phyloP scores from a whole-genome alignment of 2,113 vertebrate genomes.

The Atlantisia rogersi region DNA sequence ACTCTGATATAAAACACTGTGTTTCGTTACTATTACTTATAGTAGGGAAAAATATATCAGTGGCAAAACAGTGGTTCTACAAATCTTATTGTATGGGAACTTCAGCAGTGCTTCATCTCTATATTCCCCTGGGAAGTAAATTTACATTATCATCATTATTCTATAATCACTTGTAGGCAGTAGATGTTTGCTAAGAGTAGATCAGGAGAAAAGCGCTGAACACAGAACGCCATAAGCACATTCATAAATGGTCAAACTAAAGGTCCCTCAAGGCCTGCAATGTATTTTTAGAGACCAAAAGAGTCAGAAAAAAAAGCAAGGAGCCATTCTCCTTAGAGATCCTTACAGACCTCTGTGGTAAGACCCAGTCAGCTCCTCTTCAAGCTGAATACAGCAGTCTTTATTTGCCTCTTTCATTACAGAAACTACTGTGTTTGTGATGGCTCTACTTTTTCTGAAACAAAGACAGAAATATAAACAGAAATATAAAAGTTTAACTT shows the following conservation, averaged over 20 bases:
- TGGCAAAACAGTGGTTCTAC: background rate
- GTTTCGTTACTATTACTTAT: background rate
- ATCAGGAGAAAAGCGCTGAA: background rate
- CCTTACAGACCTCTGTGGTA: background rate
- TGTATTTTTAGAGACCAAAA: background rate
- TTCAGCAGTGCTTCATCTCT: background rate
- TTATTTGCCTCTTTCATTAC: background rate
- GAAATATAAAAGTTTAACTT: too few relatives aligned
- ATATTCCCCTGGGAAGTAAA: background rate
- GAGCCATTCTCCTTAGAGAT: background rate
- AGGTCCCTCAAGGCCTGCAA: background rate
- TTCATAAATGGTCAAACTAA: background rate
- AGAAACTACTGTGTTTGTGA: background rate
- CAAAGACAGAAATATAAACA: background rate
- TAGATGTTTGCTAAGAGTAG: background rate
- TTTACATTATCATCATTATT: background rate
- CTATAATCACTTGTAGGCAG: background rate
- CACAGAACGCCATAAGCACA: background rate
- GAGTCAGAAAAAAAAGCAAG: background rate
- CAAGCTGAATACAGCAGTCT: background rate
- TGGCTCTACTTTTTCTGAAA: background rate
- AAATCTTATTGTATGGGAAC: background rate
- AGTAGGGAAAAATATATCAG: background rate
- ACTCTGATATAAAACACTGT: background rate
- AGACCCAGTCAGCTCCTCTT: fast-evolving